phyloP scores from a whole-genome alignment of 1,140 invertebrate genomes.

The Myzus persicae region DNA sequence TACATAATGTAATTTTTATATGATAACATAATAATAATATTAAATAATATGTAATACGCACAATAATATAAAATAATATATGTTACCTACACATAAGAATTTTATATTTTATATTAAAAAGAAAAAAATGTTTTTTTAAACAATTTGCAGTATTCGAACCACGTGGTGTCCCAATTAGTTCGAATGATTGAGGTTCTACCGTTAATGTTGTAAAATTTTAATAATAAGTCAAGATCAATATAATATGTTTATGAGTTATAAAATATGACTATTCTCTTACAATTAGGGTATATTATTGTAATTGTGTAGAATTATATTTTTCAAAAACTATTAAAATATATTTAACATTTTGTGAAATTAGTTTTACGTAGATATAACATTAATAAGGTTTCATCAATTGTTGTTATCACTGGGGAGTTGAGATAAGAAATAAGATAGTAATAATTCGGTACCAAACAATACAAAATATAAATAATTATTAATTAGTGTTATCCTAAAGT shows the following conservation, averaged over 20 bases:
- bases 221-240: not conserved
- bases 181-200: too few species aligned
- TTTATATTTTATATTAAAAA: too few species aligned
- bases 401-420: not conserved
- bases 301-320: not conserved
- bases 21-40: too few species aligned
- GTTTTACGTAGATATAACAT: not conserved
- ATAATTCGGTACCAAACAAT: not conserved
- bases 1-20: too few species aligned
- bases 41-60: too few species aligned
- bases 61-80: too few species aligned
- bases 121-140: too few species aligned
- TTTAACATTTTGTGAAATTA: not conserved
- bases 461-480: slow-evolving; percentile 14
- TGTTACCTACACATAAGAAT: too few species aligned
- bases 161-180: too few species aligned
- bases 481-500: not conserved
- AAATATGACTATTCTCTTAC: too few species aligned
- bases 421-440: not conserved
- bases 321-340: not conserved
- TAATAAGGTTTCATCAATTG: not conserved
- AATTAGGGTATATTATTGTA: not conserved
- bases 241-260: not conserved
- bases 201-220: not conserved
- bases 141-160: too few species aligned